A percentile compares a stretch with the other conserved stretches of the same genome.
Conservation (phyloP, 2,888 invertebrate species). For the Euspilapteryx auroguttella region DNA sequence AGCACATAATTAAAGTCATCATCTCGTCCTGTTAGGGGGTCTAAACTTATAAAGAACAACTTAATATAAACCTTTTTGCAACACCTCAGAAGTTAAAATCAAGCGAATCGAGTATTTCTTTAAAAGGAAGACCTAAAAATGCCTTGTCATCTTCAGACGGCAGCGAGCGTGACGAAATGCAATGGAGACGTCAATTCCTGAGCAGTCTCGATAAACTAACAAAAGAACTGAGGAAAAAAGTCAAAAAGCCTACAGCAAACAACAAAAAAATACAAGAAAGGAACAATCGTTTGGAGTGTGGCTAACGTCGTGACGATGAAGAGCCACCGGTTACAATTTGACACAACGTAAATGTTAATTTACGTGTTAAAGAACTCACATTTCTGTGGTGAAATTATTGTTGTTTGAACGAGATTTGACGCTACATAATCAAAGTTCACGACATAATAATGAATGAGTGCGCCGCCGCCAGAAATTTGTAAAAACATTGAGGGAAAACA, state of each 20-base stretch:
- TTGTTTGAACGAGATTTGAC: not conserved
- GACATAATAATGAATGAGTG: too few relatives aligned
- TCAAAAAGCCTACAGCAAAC: slow-evolving; percentile 11
- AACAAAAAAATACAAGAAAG: slow-evolving; percentile 2
- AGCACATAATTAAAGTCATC: slow-evolving; percentile 46
- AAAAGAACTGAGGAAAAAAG: slow-evolving; percentile 23
- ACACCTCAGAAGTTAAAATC: too few relatives aligned
- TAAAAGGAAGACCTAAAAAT: too few relatives aligned
- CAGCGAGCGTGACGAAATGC: slow-evolving; percentile 42
- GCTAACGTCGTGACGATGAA: slow-evolving; percentile 3
- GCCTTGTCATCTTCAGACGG: slow-evolving; percentile 29
- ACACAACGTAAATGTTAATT: slow-evolving; percentile 3
- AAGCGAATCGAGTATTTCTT: too few relatives aligned
- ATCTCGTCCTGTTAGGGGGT: slow-evolving; percentile 33
- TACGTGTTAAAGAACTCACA: slow-evolving; percentile 2
- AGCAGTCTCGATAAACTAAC: slow-evolving; percentile 50
- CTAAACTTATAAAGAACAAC: too few relatives aligned
- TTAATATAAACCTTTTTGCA: too few relatives aligned
- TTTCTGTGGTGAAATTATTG: not conserved
- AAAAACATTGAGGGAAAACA: not conserved
- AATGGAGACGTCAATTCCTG: slow-evolving; percentile 48
- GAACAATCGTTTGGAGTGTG: slow-evolving; percentile 4
- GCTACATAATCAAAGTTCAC: too few relatives aligned
- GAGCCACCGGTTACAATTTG: slow-evolving; percentile 3
- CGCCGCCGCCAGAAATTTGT: too few relatives aligned